Base-by-base conservation (phyloP, 2,888 invertebrate genomes). In the Loripinus fragilis region DNA sequence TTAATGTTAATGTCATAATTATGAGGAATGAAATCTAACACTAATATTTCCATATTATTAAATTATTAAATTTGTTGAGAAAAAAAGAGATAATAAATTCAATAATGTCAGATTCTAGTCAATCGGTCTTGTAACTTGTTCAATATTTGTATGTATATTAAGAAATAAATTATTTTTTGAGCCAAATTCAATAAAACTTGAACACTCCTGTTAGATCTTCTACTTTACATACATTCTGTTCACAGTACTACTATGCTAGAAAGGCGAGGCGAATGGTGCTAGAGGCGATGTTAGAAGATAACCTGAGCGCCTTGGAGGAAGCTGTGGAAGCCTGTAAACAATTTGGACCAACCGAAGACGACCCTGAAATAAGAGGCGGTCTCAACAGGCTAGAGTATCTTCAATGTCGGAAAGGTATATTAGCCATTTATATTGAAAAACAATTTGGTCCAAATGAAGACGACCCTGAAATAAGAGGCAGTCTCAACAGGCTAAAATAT, bases 261-360 rank as follows among this genome's bases (percentile, higher is more conserved):
- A 75, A 73, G 28, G 80, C 83, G 1, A 70, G 80, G 50, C 35
- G 42, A 17, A 45, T 74, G 10, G 55, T 87, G 30, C 69, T 80
- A 2, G 78, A 78, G 12, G 88, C 85, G 10, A 84, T 86, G 71
- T 70, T 80, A 38, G 76, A 74, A 8, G 71, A 67, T 23, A 78
- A 82, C 50, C 72, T 80, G 0, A 65, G 48, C 5, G 67, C 52
- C 10, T 55, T 88, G 20, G 81, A 85, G 73, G 69, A 48, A 15
- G 86, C 87, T 25, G 75, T 88, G 33, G 68, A 64, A 7, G 76
- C 74, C 10, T 87, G 85, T 64, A 74, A 85, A 50, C 60, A 69
- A 3, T 67, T 55, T n/a, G 66, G 68, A 20, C 65, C 87, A 15
- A 76, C 74, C 0, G 79, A 80, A 42, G 68, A 65, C 17, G 86